Conservation (phyloP, 2,888 invertebrate species). For the Metalampra italica region DNA sequence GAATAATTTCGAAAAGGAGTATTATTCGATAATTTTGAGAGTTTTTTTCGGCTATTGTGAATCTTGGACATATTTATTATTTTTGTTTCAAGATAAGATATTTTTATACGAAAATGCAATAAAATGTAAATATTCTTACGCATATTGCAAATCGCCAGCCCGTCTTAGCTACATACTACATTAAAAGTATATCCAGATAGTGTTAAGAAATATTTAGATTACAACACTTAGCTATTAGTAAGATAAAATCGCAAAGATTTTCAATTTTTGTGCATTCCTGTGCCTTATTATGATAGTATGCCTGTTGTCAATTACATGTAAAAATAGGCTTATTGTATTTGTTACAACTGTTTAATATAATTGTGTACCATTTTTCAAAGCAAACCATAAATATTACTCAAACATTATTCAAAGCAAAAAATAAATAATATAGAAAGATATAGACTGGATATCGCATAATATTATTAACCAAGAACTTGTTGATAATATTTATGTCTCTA, state of each 20-base stretch:
- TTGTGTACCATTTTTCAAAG: background rate
- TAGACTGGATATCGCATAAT: no score
- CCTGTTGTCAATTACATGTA: slow-evolving; percentile 9
- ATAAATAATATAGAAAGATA: no score
- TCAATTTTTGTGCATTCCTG: slow-evolving; percentile 65
- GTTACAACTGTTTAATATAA: background rate
- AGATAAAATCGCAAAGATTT: background rate
- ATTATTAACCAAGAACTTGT: no score
- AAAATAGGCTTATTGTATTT: background rate
- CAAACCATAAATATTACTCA: no score
- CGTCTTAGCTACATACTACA: background rate
- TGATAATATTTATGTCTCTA: no score
- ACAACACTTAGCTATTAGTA: background rate
- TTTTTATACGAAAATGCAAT: slow-evolving; percentile 20
- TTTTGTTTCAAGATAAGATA: no score
- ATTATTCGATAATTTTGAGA: slow-evolving; percentile 27
- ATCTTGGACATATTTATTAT: no score
- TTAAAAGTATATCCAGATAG: no score
- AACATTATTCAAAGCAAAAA: background rate
- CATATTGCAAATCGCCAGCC: background rate
- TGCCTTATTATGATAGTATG: slow-evolving; percentile 52
- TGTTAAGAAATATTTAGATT: background rate
- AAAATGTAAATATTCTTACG: slow-evolving; percentile 22
- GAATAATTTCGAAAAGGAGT: slow-evolving; percentile 76
- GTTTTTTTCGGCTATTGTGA: background rate